Conservation (phyloP, 2,113 vertebrate genomes). For the Seriola quinqueradiata region DNA sequence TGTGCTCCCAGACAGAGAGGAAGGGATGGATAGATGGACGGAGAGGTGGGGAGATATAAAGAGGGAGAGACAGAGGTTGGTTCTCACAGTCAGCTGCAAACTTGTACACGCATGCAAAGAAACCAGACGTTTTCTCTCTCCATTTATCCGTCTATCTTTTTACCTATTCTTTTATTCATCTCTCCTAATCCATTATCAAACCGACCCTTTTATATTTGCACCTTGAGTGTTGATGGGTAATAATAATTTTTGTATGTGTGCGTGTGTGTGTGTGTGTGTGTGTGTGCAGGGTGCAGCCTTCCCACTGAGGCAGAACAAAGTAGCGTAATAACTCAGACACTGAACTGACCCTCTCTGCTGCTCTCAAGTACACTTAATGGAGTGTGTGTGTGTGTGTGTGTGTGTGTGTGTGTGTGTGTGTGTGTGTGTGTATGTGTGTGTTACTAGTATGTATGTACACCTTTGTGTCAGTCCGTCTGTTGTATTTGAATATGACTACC, state of each 20-base stretch:
- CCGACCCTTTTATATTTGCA: slow-evolving; percentile 77
- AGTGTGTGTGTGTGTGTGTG: slow-evolving; percentile 56
- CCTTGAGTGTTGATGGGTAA: slow-evolving; percentile 80
- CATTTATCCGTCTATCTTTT: slow-evolving; percentile 42
- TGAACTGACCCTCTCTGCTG: slow-evolving; percentile 78
- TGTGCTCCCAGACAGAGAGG: slow-evolving; percentile 54
- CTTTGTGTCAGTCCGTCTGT: slow-evolving; percentile 20
- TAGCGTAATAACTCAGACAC: slow-evolving; percentile 81
- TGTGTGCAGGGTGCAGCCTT: slow-evolving; percentile 53
- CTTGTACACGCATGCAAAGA: slow-evolving; percentile 59
- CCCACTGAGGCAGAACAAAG: slow-evolving; percentile 82
- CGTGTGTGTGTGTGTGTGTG: slow-evolving; percentile 38
- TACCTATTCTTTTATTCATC: slow-evolving; percentile 66
- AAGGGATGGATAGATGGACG: slow-evolving; percentile 43
- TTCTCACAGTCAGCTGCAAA: slow-evolving; percentile 59
- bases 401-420: slow-evolving; percentile 17
- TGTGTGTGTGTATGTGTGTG: slow-evolving; percentile 22
- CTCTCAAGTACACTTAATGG: slow-evolving; percentile 80
- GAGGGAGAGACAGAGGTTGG: slow-evolving; percentile 15
- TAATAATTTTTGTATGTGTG: slow-evolving; percentile 59
- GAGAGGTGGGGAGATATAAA: slow-evolving; percentile 31
- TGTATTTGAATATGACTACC: slow-evolving; percentile 50
- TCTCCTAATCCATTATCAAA: slow-evolving; percentile 76
- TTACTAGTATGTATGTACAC: slow-evolving; percentile 12
- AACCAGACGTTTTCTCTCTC: slow-evolving; percentile 41